Percentiles rank a stretch among this genome's conserved stretches.
These are phyloP conservation scores for Pseudonaja textilis DNA, from an alignment of 2,113 vertebrate genomes.

Conservation along the genomic window DNA sequence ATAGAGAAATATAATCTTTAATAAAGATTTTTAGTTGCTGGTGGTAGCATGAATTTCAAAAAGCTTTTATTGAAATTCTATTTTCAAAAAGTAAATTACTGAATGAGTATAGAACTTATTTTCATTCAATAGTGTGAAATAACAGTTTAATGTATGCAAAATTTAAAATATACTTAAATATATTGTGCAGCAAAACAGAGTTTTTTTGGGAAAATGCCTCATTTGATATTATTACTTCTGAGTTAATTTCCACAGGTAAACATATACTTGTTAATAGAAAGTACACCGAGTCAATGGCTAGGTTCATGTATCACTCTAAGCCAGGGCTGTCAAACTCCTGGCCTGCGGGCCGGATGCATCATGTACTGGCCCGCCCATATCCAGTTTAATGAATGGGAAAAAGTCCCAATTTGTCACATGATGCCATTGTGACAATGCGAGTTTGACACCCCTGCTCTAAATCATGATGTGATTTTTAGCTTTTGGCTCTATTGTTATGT, in stretches of 20 bases:
- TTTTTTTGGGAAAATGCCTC: background rate
- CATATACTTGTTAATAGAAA: background rate
- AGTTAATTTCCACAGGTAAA: background rate
- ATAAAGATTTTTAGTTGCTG: slow-evolving; percentile 42
- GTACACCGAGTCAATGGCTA: background rate
- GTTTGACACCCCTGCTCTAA: background rate
- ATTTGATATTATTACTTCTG: background rate
- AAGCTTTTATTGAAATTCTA: slow-evolving; percentile 42
- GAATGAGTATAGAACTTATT: slow-evolving; percentile 51
- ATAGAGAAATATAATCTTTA: slow-evolving; percentile 52
- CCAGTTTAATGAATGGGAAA: too few species aligned
- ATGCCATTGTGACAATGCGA: too few species aligned
- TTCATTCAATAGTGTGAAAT: slow-evolving; percentile 43
- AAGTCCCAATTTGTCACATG: too few species aligned
- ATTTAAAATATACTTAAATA: slow-evolving; percentile 16
- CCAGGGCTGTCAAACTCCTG: background rate
- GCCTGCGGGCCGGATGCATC: too few species aligned
- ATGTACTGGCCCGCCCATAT: too few species aligned
- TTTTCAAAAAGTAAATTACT: slow-evolving; percentile 30
- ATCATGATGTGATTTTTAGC: background rate
- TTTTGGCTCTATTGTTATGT: background rate
- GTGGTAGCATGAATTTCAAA: slow-evolving; percentile 45
- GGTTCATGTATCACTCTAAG: background rate
- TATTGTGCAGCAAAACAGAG: background rate
- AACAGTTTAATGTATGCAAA: slow-evolving; percentile 19